These are phyloP conservation scores for Gasteruption jaculator DNA, from an alignment of 2,888 invertebrate genomes.

Conservation along the genomic window DNA sequence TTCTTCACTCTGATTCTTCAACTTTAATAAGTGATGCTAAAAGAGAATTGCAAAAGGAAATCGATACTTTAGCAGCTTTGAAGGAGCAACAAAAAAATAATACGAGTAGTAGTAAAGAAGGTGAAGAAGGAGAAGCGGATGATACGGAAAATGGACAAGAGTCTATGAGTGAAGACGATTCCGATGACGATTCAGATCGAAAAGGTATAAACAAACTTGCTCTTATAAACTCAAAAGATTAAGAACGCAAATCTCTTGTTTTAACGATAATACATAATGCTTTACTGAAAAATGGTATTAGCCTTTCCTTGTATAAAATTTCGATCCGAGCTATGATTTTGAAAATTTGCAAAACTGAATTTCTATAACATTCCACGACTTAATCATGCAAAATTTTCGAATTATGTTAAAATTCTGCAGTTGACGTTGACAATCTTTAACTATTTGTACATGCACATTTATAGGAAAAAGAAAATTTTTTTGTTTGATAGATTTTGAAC, in stretches of 20 bases:
- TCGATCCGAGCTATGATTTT: no score
- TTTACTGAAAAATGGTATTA: no score
- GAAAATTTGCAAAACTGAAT: no score
- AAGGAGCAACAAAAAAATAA: constrained; percentile 41
- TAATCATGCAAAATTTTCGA: no score
- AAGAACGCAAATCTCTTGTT: neutral
- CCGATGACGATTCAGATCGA: constrained; percentile 58
- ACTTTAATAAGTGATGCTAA: constrained; percentile 74
- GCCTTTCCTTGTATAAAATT: no score
- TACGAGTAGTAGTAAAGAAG: constrained; percentile 50
- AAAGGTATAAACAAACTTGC: constrained; percentile 55
- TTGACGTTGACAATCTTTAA: no score
- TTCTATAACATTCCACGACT: no score
- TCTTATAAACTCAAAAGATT: no score
- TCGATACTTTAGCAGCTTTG: constrained; percentile 53
- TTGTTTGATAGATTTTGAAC: no score
- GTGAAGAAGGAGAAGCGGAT: constrained; percentile 54
- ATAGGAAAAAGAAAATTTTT: no score
- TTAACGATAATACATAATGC: constrained; percentile 15
- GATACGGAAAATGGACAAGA: constrained; percentile 60
- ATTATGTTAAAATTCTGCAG: no score
- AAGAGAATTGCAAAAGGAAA: constrained; percentile 69
- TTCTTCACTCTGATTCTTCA: constrained; percentile 60
- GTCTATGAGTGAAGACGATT: constrained; percentile 57
- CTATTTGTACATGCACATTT: no score